Conservation (phyloP, 2,113 vertebrate genomes). For the Podilymbus podiceps region DNA sequence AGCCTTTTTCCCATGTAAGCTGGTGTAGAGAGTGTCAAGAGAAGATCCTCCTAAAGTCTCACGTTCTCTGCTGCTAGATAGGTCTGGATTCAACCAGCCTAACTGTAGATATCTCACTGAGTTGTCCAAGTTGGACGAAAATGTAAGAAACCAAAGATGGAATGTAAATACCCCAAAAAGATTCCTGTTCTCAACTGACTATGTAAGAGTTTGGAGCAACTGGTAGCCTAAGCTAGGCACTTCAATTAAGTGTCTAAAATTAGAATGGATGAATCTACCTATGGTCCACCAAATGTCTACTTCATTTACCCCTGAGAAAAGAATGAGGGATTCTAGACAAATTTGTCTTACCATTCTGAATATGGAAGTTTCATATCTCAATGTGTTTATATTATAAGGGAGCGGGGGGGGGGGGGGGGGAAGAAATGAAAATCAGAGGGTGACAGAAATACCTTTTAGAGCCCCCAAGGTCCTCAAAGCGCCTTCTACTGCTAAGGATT, state of each 20-base stretch:
- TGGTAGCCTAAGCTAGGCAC: background rate
- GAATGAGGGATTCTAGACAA: background rate
- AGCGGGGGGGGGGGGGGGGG: background rate
- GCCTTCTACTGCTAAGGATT: background rate
- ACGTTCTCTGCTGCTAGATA: background rate
- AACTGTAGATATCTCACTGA: background rate
- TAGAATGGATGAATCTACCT: background rate
- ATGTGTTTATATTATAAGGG: background rate
- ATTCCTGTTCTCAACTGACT: background rate
- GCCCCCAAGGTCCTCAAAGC: background rate
- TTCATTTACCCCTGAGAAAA: background rate
- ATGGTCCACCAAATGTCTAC: background rate
- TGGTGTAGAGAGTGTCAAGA: background rate
- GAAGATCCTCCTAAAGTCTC: background rate
- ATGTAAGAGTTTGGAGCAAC: background rate
- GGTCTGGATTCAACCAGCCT: background rate
- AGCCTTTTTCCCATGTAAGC: background rate
- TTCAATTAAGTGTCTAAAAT: background rate
- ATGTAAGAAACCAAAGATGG: background rate
- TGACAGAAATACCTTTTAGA: background rate
- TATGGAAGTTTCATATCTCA: background rate
- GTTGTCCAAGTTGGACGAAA: background rate
- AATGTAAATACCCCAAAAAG: background rate
- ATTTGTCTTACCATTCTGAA: background rate
- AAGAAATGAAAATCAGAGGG: background rate